Evolutionary conservation across 2,113 vertebrate species (phyloP), one percentile per base, ranked within the genome.

Genomic region (Lathamus discolor): DNA sequence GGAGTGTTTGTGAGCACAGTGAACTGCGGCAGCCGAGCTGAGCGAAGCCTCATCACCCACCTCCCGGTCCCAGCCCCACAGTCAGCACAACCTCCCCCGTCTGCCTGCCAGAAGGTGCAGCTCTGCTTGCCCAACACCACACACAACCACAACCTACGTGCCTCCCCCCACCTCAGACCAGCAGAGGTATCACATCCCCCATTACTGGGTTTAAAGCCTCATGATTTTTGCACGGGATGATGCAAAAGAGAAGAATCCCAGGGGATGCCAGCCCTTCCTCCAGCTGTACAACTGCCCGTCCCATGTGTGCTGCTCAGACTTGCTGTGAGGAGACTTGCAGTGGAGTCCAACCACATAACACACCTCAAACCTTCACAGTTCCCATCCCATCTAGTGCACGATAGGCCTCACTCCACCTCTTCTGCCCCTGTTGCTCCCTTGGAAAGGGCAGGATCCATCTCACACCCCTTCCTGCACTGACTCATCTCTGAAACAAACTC

Each of bases 101-200:
- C 35, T 31, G 7, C 31, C 35, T 11, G 17, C 72, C 31, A 51
- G 54, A 10, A 7, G 31, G 3, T 15, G 31, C 66, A 22, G 55
- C 66, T 46, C 75, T n/a, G n/a, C 85, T 3, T 11, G 46, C 61
- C 52, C 18, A 5, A 11, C 72, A 14, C 17, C 69, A 43, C 15
- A 4, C 44, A 28, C 43, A 23, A 7, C 59, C 68, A 35, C 59
- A 24, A 10, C 69, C 24, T 15, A 24, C 29, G 29, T 25, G 28
- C 33, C 7, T 25, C 57, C 13, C 23, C 10, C 63, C 27, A 13
- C 3, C 10, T 2, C 1, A 16, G 46, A 44, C 37, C 39, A 18
- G 7, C 1, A 11, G 14, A 16, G 29, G 11, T 6, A 13, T 11
- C 39, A 35, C 2, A 17, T 2, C 2, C 54, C 3, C 52, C 37